These are phyloP conservation scores for Pterocles gutturalis DNA, from an alignment of 2,113 vertebrate genomes.

Conservation along the genomic window DNA sequence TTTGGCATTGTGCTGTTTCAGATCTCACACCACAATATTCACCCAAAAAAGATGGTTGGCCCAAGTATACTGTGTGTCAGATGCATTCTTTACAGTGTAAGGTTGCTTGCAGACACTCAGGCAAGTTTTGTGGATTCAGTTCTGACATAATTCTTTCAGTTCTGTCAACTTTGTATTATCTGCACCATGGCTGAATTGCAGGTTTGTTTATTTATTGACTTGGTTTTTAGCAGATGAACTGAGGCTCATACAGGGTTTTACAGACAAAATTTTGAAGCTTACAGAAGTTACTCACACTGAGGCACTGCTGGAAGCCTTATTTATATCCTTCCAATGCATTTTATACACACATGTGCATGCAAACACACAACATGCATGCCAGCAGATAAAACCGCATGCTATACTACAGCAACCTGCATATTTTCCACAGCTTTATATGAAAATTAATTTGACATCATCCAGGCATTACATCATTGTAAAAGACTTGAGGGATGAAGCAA, in stretches of 20 bases:
- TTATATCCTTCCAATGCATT: background rate
- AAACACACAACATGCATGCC: background rate
- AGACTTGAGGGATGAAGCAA: background rate
- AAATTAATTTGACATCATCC: background rate
- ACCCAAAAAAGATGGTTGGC: background rate
- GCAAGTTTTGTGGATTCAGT: background rate
- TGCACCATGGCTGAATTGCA: background rate
- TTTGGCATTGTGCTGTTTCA: background rate
- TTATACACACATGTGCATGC: background rate
- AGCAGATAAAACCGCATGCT: background rate
- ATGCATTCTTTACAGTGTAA: background rate
- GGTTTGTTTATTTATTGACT: background rate
- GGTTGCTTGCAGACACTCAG: background rate
- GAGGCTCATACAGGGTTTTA: background rate
- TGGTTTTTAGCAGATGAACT: background rate
- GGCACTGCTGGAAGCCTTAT: background rate
- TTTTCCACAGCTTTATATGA: background rate
- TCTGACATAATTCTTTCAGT: background rate
- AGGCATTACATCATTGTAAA: background rate
- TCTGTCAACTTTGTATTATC: background rate
- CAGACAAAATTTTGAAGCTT: background rate
- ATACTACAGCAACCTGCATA: background rate
- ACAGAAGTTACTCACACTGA: background rate
- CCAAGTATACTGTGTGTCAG: accelerated
- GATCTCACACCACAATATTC: background rate